Evolutionary conservation across 92 coral and sea anemone genomes (phyloP).

Genomic region (Umimayanthus chanpuru): DNA sequence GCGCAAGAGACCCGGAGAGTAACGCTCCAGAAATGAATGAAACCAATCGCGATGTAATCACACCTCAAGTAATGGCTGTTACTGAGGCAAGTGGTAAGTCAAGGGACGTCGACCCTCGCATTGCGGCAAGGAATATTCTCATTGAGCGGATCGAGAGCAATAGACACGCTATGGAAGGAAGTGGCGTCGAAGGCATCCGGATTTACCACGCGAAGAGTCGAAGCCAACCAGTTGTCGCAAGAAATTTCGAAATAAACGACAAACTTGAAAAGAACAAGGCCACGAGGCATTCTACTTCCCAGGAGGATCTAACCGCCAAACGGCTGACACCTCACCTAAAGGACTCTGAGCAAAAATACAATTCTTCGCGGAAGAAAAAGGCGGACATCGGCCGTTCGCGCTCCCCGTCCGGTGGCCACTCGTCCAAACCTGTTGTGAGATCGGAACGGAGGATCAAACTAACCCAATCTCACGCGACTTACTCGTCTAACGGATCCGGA

Average conservation of each 20-base stretch:
- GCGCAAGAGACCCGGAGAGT: constrained; percentile 37
- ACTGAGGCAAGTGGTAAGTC: constrained; percentile 59
- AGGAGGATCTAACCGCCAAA: constrained; percentile 64
- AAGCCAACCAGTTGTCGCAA: constrained; percentile 75
- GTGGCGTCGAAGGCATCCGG: constrained; percentile 70
- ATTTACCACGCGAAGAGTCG: constrained; percentile 89
- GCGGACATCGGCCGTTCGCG: constrained; percentile 55
- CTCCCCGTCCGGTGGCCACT: constrained; percentile 47
- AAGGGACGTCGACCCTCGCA: constrained; percentile 71
- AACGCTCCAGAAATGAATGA: neutral
- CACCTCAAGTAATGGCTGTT: constrained; percentile 58
- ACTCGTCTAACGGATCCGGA: constrained; percentile 43
- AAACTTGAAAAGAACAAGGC: constrained; percentile 52
- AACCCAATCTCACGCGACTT: constrained; percentile 56
- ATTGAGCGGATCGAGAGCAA: constrained; percentile 83
- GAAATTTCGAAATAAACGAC: constrained; percentile 32
- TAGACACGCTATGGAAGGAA: constrained; percentile 69
- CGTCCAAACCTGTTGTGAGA: constrained; percentile 79
- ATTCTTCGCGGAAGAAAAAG: constrained; percentile 32
- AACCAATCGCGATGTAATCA: constrained; percentile 36
- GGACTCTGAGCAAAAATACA: neutral
- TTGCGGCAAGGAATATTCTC: constrained; percentile 75
- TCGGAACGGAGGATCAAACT: constrained; percentile 83
- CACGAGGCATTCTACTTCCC: constrained; percentile 60
- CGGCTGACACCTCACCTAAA: constrained; percentile 26